Conservation (phyloP, 2,113 vertebrate genomes). For the Eclectus roratus region DNA sequence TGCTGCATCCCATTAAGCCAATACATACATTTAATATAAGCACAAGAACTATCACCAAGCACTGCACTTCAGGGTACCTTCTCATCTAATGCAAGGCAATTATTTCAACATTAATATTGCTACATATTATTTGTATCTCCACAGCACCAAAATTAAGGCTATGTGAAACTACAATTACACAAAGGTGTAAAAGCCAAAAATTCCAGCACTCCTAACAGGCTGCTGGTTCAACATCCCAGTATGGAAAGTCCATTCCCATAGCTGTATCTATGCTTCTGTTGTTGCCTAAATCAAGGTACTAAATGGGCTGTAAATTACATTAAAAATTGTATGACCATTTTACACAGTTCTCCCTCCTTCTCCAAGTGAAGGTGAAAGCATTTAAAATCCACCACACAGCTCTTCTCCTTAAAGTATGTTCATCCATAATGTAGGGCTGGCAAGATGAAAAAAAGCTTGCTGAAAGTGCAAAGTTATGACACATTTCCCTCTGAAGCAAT, state of each 20-base stretch:
- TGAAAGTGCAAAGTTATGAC: background rate
- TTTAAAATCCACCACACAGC: background rate
- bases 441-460: background rate
- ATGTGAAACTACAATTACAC: background rate
- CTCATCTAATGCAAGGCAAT: background rate
- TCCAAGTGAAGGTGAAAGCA: background rate
- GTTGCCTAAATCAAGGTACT: background rate
- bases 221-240: background rate
- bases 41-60: background rate
- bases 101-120: background rate
- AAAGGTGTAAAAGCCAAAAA: background rate
- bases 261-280: background rate
- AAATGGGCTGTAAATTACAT: background rate
- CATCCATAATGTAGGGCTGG: background rate
- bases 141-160: background rate
- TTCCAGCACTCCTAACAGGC: background rate
- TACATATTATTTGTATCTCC: background rate
- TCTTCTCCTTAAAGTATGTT: background rate
- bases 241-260: background rate
- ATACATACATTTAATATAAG: background rate
- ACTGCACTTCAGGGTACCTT: background rate
- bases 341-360: background rate
- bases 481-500: background rate
- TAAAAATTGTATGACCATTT: background rate
- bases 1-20: background rate